Conservation (phyloP, 2,113 vertebrate species). For the Muscicapa adusta region DNA sequence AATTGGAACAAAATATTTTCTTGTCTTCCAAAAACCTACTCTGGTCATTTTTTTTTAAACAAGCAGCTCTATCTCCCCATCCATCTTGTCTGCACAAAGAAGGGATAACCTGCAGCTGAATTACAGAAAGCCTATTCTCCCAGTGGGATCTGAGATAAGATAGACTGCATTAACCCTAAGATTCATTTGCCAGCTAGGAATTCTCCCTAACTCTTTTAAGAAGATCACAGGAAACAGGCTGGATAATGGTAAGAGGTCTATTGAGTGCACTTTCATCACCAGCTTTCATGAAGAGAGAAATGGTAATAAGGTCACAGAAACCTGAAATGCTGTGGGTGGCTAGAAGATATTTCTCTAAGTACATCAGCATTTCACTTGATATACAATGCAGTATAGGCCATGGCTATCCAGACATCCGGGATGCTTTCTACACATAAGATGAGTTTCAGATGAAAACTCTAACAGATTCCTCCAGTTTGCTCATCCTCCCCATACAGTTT, state of each 20-base stretch:
- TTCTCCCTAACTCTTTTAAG: slow-evolving; percentile 55
- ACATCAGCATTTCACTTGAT: background rate
- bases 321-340: slow-evolving; percentile 17
- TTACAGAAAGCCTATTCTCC: slow-evolving; percentile 68
- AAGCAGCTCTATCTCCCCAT: slow-evolving; percentile 21
- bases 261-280: slow-evolving; percentile 62
- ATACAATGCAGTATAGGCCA: background rate
- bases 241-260: slow-evolving; percentile 60
- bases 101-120: slow-evolving; percentile 57
- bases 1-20: background rate
- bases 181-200: slow-evolving; percentile 69
- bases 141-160: slow-evolving; percentile 65
- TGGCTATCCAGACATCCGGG: background rate
- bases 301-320: slow-evolving; percentile 36
- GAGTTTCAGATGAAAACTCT: background rate
- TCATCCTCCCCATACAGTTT: background rate
- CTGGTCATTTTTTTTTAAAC: background rate
- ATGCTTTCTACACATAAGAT: background rate
- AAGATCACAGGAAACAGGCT: slow-evolving; percentile 62
- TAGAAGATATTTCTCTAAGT: slow-evolving; percentile 4
- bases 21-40: background rate
- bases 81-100: slow-evolving; percentile 43
- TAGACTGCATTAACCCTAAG: slow-evolving; percentile 68
- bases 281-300: slow-evolving; percentile 54
- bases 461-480: background rate